A percentile compares a stretch with the other conserved stretches of the same genome.
phyloP scores from a whole-genome alignment of 2,113 vertebrate species.

The Psittacula cyanocephala region DNA sequence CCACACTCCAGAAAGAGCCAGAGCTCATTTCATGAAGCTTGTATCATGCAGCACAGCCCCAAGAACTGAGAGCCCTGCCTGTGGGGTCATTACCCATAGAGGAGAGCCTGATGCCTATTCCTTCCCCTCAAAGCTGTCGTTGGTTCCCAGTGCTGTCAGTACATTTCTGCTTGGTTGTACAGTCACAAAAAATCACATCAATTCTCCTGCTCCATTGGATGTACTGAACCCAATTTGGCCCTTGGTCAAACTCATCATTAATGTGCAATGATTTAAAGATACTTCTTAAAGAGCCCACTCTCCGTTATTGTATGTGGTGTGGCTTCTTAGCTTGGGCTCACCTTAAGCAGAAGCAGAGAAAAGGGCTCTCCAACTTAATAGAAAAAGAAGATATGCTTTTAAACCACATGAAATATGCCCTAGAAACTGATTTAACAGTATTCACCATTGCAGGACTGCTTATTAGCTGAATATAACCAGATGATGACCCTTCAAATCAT shows the following conservation, averaged over 20 bases:
- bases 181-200: background rate
- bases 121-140: background rate
- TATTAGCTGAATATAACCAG: background rate
- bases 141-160: background rate
- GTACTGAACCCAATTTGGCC: background rate
- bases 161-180: background rate
- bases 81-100: accelerated
- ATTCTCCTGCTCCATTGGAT: background rate
- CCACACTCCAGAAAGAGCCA: background rate
- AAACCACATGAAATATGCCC: background rate
- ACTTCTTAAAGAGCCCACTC: background rate
- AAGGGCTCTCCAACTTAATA: background rate
- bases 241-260: background rate
- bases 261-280: background rate
- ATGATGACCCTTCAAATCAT: background rate
- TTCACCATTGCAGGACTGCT: background rate
- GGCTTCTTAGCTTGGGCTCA: background rate
- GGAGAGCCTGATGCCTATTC: background rate
- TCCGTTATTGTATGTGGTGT: background rate
- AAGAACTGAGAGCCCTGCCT: background rate
- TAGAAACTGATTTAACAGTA: background rate
- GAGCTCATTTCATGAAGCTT: background rate
- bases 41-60: background rate
- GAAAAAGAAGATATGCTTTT: background rate
- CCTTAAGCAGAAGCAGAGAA: background rate